phyloP scores from a whole-genome alignment of 2,888 invertebrate species.

The Machimus rusticus region DNA sequence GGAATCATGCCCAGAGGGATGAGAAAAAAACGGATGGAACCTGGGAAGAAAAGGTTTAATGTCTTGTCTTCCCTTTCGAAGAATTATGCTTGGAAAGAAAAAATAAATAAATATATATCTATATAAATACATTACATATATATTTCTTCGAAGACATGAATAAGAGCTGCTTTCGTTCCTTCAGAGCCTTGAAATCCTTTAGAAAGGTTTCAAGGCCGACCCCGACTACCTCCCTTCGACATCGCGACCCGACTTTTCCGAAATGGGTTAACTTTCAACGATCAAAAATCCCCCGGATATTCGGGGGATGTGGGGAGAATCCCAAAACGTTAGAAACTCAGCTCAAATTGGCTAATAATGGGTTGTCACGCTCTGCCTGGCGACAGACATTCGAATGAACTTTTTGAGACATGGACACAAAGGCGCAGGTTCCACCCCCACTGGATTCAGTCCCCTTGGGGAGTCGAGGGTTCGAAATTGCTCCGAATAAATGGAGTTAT shows the following conservation, averaged over 20 bases:
- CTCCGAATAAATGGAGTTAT: not conserved
- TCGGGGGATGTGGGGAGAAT: not conserved
- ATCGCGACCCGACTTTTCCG: not conserved
- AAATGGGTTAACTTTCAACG: not conserved
- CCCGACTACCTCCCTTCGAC: not conserved
- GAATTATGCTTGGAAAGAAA: not conserved
- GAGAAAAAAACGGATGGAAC: not conserved
- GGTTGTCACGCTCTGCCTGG: not conserved
- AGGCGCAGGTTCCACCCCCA: not conserved
- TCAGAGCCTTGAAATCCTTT: not conserved
- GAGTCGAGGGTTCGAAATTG: not conserved
- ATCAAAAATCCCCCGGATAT: not conserved
- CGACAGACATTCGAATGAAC: not conserved
- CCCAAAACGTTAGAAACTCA: not conserved
- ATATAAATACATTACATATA: too few species aligned
- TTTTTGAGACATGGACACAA: not conserved
- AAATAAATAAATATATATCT: not conserved
- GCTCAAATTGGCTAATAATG: not conserved
- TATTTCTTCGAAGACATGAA: not conserved
- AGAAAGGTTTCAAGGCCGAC: not conserved
- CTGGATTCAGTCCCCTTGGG: not conserved
- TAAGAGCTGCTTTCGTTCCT: not conserved
- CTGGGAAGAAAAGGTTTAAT: not conserved
- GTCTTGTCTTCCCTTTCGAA: not conserved
- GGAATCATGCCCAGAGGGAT: not conserved